Evolutionary conservation across 2,888 invertebrate genomes (phyloP).

Genomic region (Seladonia tumulorum): DNA sequence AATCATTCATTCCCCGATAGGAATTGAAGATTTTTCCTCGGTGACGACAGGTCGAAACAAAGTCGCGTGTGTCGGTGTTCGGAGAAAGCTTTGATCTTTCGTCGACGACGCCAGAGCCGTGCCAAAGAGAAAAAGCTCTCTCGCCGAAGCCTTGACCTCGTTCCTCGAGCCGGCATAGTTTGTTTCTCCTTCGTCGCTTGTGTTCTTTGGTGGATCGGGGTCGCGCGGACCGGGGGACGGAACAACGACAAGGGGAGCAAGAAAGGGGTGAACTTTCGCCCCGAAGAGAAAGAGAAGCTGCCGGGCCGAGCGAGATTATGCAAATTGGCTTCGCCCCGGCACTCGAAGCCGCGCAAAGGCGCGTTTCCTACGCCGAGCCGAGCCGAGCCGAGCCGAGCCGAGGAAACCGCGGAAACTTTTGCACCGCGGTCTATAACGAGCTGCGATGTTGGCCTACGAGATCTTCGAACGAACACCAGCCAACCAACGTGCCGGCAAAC

Average conservation of each 20-base stretch:
- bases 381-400: background rate
- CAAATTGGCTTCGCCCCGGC: slow-evolving; percentile 69
- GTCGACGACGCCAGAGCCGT: background rate
- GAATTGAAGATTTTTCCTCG: slow-evolving; percentile 72
- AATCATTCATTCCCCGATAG: slow-evolving; percentile 68
- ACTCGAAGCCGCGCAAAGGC: slow-evolving; percentile 53
- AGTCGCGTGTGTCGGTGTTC: slow-evolving; percentile 28
- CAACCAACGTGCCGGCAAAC: background rate
- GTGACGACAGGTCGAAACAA: slow-evolving; percentile 16
- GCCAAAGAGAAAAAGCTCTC: slow-evolving; percentile 44
- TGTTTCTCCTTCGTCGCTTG: slow-evolving; percentile 31
- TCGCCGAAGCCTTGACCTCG: slow-evolving; percentile 64
- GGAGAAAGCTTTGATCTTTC: slow-evolving; percentile 34
- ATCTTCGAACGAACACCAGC: background rate
- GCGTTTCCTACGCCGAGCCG: slow-evolving; percentile 42
- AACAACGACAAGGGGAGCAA: background rate
- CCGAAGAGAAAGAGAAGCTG: slow-evolving; percentile 30
- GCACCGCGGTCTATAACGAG: background rate
- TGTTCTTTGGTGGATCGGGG: background rate
- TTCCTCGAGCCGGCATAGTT: slow-evolving; percentile 52
- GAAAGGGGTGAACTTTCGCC: slow-evolving; percentile 25
- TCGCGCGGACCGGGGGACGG: background rate
- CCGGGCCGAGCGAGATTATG: slow-evolving; percentile 68
- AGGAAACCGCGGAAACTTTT: slow-evolving; percentile 13
- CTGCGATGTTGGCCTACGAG: background rate